Conservation (phyloP, 2,797 vertebrate species). For the Triplophysa yarkandensis region DNA sequence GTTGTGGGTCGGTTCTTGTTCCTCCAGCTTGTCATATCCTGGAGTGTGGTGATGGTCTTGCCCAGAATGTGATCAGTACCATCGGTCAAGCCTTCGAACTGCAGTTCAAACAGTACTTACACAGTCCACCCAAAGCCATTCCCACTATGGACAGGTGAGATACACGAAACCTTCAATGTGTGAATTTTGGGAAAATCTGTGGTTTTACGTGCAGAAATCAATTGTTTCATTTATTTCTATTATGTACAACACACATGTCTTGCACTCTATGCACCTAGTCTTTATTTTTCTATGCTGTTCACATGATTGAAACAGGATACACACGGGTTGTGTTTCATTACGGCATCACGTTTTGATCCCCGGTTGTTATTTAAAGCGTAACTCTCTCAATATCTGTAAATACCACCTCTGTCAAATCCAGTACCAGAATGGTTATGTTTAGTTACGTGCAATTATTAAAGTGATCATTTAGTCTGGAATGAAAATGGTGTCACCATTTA, state of each 20-base stretch:
- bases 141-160: constrained; percentile 85
- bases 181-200: too few species aligned
- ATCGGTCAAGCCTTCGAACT: constrained; percentile 97
- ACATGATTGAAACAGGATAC: constrained; percentile 45
- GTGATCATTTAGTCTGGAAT: too few species aligned
- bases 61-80: constrained; percentile 93
- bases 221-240: neutral
- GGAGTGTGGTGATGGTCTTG: constrained; percentile 92
- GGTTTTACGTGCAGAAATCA: too few species aligned
- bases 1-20: constrained; percentile 40
- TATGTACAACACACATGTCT: neutral
- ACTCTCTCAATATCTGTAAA: constrained; percentile 14
- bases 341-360: constrained; percentile 36
- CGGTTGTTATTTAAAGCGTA: constrained; percentile 41
- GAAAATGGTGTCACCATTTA: too few species aligned
- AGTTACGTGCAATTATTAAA: too few species aligned
- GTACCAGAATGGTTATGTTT: too few species aligned
- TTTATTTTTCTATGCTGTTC: constrained; percentile 9
- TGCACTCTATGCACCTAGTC: neutral
- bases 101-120: constrained; percentile 96
- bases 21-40: constrained; percentile 92
- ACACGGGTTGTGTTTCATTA: constrained; percentile 33
- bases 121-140: constrained; percentile 88
- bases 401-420: neutral
- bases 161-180: too few species aligned